phyloP scores from a whole-genome alignment of 2,797 vertebrate genomes.

The Oreortyx pictus region DNA sequence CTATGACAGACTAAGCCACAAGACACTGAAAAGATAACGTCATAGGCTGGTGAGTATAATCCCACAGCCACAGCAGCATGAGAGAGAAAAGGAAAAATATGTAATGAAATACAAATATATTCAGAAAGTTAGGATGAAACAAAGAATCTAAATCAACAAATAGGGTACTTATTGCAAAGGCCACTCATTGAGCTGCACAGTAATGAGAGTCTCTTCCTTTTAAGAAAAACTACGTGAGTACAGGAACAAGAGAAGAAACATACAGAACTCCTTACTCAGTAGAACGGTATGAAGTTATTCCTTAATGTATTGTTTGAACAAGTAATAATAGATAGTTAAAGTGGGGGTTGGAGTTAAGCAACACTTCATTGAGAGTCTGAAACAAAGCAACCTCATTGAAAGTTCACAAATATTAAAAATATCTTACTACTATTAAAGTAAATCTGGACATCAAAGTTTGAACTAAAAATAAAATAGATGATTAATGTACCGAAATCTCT shows the following conservation, averaged over 20 bases:
- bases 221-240: neutral
- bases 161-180: neutral
- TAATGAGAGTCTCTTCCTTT: neutral
- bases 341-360: neutral
- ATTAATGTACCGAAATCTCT: neutral
- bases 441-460: neutral
- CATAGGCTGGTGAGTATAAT: neutral
- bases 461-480: neutral
- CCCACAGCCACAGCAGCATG: neutral
- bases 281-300: neutral
- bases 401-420: neutral
- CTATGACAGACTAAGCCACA: neutral
- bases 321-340: neutral
- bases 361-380: neutral
- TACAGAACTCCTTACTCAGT: neutral
- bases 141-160: neutral
- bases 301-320: neutral
- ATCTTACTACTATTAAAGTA: neutral
- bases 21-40: neutral
- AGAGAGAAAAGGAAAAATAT: neutral
- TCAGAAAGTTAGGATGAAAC: neutral
- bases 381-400: neutral
- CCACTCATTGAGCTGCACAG: accelerated
- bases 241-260: neutral
- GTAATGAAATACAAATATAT: neutral